Percentiles rank a stretch among this genome's conserved stretches.
Conservation (phyloP, 2,888 invertebrate species). For the Dasysyrphus albostriatus region DNA sequence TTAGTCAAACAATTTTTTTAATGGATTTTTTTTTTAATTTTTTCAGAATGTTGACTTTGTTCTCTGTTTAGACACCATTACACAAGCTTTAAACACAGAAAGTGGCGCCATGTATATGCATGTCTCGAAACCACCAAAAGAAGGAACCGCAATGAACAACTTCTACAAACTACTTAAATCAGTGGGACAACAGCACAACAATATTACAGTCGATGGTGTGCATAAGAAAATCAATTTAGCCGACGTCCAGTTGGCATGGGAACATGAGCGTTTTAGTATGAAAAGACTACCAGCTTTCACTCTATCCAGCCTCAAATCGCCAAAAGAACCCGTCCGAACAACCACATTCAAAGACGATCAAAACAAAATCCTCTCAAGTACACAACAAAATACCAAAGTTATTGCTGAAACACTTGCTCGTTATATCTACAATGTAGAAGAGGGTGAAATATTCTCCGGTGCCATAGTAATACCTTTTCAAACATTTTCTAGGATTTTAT, state of each 20-base stretch:
- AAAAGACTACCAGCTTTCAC: constrained; percentile 96
- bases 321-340: constrained; percentile 81
- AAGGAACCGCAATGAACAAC: constrained; percentile 90
- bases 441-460: constrained; percentile 88
- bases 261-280: constrained; percentile 98
- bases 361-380: constrained; percentile 77
- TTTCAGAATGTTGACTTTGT: constrained; percentile 94
- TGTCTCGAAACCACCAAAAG: constrained; percentile 97
- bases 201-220: constrained; percentile 87
- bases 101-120: constrained; percentile 89
- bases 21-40: constrained; percentile 75
- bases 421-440: constrained; percentile 90
- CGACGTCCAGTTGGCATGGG: constrained; percentile 96
- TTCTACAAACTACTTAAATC: constrained; percentile 88
- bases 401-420: constrained; percentile 94
- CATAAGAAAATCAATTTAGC: constrained; percentile 99
- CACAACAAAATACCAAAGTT: constrained; percentile 87
- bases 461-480: constrained; percentile 87
- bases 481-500: background rate
- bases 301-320: constrained; percentile 88
- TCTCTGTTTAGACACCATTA: constrained; percentile 94
- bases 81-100: constrained; percentile 84
- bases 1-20: too few relatives aligned
- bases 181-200: constrained; percentile 84
- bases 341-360: constrained; percentile 82